Evolutionary conservation across 35 echinoderm and acorn worm genomes (phyloP).

Genomic region (Lytechinus variegatus): DNA sequence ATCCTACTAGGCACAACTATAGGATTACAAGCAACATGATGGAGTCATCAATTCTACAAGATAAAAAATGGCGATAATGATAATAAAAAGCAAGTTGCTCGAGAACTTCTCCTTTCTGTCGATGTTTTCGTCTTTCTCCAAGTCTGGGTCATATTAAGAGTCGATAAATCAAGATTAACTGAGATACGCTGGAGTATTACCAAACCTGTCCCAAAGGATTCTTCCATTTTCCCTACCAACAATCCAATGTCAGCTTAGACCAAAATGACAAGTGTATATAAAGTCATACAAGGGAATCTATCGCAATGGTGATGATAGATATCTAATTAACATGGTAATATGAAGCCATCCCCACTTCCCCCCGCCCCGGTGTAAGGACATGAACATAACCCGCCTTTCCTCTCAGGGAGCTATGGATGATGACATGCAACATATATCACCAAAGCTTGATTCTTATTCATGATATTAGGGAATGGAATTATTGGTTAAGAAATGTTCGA

Average conservation of each 20-base stretch:
- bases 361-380: background rate
- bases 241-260: background rate
- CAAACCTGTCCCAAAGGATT: background rate
- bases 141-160: background rate
- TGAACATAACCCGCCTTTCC: background rate
- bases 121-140: background rate
- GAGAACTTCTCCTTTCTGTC: background rate
- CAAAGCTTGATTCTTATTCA: background rate
- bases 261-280: background rate
- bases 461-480: background rate
- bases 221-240: background rate
- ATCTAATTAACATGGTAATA: background rate
- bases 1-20: background rate
- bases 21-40: background rate
- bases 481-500: background rate
- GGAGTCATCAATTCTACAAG: background rate
- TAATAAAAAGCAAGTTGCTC: background rate
- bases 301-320: background rate
- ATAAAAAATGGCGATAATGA: background rate
- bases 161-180: slow-evolving; percentile 14
- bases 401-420: background rate
- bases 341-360: background rate
- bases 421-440: slow-evolving; percentile 10
- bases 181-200: background rate
- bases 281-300: background rate